phyloP scores from a whole-genome alignment of 2,888 invertebrate genomes.

The Drosophila aldrichi region DNA sequence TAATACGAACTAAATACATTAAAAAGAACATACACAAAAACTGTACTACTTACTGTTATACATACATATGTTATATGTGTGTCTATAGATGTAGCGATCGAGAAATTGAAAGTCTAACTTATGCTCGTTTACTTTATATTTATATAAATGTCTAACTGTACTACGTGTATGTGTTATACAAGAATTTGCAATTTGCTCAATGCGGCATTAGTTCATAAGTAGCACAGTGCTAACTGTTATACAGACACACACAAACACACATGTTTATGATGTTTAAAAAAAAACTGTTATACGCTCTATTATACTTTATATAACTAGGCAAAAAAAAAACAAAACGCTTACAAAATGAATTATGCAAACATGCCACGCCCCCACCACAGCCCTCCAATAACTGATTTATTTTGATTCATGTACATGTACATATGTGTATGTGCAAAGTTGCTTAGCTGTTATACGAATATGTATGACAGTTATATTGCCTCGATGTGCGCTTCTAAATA shows the following conservation, averaged over 20 bases:
- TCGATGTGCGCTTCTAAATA: conserved; percentile 47
- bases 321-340: conserved; percentile 37
- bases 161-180: conserved; percentile 34
- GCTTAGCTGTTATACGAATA: not conserved
- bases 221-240: conserved; percentile 65
- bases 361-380: conserved; percentile 10
- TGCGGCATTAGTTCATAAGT: conserved; percentile 44
- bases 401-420: conserved; percentile 13
- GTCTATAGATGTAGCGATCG: conserved; percentile 22
- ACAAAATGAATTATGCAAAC: conserved; percentile 36
- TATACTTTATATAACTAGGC: conserved; percentile 60
- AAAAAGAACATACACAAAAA: conserved; percentile 27
- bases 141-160: conserved; percentile 37
- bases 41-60: conserved; percentile 33
- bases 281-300: conserved; percentile 67
- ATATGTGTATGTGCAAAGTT: not conserved
- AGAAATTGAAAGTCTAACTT: conserved; percentile 70
- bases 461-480: conserved; percentile 37
- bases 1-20: conserved; percentile 36
- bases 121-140: conserved; percentile 28
- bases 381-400: conserved; percentile 30
- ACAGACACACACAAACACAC: conserved; percentile 34
- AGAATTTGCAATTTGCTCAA: conserved; percentile 66
- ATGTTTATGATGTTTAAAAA: conserved; percentile 50
- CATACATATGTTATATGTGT: conserved; percentile 16